Percentiles rank a stretch among this genome's conserved stretches.
These are phyloP conservation scores for Saturnia pavonia DNA, from an alignment of 2,888 invertebrate genomes.

Conservation along the genomic window DNA sequence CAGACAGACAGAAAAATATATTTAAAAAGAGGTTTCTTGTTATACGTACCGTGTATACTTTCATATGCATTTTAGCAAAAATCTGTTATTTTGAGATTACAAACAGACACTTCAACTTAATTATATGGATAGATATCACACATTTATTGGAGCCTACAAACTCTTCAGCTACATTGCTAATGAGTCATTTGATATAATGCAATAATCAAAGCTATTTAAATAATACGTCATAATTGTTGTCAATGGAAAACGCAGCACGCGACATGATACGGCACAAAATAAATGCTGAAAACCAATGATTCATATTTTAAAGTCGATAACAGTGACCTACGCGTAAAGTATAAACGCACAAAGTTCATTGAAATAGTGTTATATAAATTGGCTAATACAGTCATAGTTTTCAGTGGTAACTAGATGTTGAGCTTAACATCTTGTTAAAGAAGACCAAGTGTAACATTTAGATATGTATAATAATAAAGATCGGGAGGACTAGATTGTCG, in stretches of 20 bases:
- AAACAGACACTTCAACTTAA: too few relatives aligned
- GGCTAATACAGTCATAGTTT: not conserved
- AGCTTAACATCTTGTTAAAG: not conserved
- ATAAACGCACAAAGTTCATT: not conserved
- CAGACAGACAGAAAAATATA: too few relatives aligned
- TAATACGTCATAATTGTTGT: not conserved
- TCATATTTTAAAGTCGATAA: not conserved
- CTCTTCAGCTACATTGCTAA: too few relatives aligned
- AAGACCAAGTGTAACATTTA: not conserved
- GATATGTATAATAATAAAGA: not conserved
- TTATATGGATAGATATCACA: too few relatives aligned
- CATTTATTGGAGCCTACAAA: too few relatives aligned
- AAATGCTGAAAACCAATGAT: not conserved
- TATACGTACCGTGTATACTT: too few relatives aligned
- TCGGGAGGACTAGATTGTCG: not conserved
- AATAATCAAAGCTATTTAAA: not conserved
- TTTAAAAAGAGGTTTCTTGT: too few relatives aligned
- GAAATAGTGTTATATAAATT: slow-evolving; percentile 3
- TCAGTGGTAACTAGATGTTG: not conserved
- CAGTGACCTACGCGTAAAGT: not conserved
- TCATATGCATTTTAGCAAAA: too few relatives aligned
- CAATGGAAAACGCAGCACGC: not conserved
- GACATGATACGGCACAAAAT: not conserved
- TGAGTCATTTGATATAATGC: not conserved
- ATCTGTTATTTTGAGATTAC: too few relatives aligned